Evolutionary conservation across 2,113 vertebrate genomes (phyloP).

Genomic region (Bufo bufo): DNA sequence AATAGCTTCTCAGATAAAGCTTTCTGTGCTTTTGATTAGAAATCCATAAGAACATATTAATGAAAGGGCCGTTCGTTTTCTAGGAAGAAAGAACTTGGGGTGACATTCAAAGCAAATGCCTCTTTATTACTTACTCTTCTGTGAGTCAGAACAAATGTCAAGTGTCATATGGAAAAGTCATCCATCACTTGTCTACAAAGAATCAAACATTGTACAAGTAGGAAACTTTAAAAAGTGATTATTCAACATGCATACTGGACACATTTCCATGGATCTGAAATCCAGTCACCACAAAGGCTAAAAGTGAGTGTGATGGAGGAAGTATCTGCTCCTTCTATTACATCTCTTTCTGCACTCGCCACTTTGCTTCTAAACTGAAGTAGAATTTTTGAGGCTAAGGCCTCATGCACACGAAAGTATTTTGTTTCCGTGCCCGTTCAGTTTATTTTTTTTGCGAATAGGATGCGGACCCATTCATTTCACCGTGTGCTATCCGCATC

Average conservation of each 20-base stretch:
- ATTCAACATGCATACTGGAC: not conserved
- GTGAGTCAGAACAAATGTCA: conserved; percentile 18
- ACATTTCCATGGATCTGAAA: not conserved
- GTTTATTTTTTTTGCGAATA: too few relatives aligned
- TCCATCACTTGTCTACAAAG: not conserved
- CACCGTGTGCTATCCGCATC: too few relatives aligned
- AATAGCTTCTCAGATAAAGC: not conserved
- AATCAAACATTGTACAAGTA: conserved; percentile 26
- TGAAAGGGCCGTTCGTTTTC: not conserved
- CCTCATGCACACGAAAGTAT: too few relatives aligned
- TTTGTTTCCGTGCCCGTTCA: too few relatives aligned
- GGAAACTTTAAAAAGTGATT: not conserved
- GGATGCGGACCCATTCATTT: too few relatives aligned
- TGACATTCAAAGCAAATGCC: conserved; percentile 17
- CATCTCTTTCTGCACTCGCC: not conserved
- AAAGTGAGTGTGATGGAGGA: not conserved
- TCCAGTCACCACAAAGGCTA: not conserved
- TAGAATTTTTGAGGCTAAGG: not conserved
- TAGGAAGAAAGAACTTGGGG: conserved; percentile 8
- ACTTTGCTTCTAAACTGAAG: not conserved
- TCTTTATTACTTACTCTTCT: not conserved
- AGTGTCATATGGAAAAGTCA: conserved; percentile 12
- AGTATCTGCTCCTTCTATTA: not conserved
- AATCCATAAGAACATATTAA: not conserved
- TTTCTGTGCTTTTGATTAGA: not conserved